phyloP scores from a whole-genome alignment of 1,140 invertebrate genomes.

The Conus betulinus region DNA sequence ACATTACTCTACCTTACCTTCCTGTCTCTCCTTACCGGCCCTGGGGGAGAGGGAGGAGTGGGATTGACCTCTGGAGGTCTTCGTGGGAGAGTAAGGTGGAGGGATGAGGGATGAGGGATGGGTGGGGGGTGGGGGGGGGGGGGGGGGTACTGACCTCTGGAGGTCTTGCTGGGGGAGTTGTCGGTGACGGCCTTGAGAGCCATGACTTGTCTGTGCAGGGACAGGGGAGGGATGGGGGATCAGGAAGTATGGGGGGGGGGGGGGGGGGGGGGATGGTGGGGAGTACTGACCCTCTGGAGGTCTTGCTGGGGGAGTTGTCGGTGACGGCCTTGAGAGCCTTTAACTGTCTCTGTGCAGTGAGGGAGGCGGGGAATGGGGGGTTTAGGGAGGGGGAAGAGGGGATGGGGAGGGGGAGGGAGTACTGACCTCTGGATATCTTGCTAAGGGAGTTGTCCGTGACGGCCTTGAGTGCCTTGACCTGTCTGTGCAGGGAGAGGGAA shows the following conservation, averaged over 20 bases:
- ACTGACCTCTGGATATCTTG: neutral
- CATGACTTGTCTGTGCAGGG: too few relatives aligned
- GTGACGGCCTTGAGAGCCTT: too few relatives aligned
- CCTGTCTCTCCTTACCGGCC: too few relatives aligned
- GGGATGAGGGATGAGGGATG: neutral
- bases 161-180: neutral
- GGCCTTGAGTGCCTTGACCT: neutral
- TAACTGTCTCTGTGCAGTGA: too few relatives aligned
- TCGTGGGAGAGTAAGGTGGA: neutral
- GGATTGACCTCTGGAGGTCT: too few relatives aligned
- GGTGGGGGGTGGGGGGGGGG: slow-evolving; percentile 19
- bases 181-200: neutral
- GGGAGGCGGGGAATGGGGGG: too few relatives aligned
- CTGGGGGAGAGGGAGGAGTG: too few relatives aligned
- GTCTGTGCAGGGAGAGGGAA: neutral
- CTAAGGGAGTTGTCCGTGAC: neutral
- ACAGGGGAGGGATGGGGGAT: neutral
- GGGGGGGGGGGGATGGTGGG: neutral
- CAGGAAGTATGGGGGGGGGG: neutral
- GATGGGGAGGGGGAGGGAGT: too few relatives aligned
- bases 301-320: neutral
- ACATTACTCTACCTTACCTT: too few relatives aligned
- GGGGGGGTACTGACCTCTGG: neutral
- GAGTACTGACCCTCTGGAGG: neutral
- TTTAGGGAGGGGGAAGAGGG: too few relatives aligned